Percentiles rank a stretch among this genome's conserved stretches.
Evolutionary conservation across 2,113 vertebrate species (phyloP).

Genomic region (sheep (Ovis aries)): DNA sequence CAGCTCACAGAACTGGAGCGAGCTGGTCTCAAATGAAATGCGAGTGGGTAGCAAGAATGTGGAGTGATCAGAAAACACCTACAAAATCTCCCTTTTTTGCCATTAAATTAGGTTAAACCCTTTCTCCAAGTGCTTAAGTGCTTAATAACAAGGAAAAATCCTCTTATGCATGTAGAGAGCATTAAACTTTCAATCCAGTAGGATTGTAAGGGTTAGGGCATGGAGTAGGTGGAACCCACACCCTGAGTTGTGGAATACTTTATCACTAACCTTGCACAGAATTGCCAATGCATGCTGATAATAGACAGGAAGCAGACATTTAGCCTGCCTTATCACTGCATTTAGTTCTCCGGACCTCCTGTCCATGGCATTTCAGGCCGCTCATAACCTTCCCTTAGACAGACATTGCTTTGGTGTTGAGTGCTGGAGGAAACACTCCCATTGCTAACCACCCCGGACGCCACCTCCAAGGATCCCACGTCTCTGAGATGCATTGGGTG

Average conservation of each 20-base stretch:
- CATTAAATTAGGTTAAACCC: neutral
- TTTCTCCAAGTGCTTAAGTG: neutral
- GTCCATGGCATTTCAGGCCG: neutral
- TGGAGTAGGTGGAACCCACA: neutral
- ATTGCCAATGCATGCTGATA: no score
- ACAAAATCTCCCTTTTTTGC: neutral
- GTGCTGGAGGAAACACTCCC: accelerated
- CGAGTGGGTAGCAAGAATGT: neutral
- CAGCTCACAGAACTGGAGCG: neutral
- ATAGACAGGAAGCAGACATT: neutral
- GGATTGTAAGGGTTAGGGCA: neutral
- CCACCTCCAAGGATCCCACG: accelerated
- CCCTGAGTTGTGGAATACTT: neutral
- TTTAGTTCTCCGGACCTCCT: neutral
- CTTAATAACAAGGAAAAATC: neutral
- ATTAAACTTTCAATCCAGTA: neutral
- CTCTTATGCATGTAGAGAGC: neutral
- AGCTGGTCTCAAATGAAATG: neutral
- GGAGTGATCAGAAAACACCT: neutral
- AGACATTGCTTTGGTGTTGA: neutral
- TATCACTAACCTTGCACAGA: neutral
- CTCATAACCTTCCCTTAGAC: no score
- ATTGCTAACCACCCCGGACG: accelerated
- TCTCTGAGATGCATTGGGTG: accelerated
- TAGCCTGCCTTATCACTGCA: neutral